Evolutionary conservation across 2,113 vertebrate species (phyloP), one percentile per base, ranked within the genome.

Genomic region (Ancistrus triradiatus): DNA sequence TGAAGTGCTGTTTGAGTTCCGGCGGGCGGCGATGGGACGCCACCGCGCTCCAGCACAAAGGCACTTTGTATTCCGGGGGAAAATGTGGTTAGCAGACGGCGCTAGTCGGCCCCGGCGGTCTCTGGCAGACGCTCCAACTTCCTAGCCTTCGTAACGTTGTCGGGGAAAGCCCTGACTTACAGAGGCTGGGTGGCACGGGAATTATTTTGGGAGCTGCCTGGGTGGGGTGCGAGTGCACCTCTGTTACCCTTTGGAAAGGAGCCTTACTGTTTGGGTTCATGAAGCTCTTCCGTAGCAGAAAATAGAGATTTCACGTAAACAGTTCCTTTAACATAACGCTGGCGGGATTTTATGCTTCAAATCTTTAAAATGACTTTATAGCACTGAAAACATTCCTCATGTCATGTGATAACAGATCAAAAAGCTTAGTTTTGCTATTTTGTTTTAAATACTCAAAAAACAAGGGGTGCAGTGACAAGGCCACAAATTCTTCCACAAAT

Each of bases 51-150:
- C 56, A 81, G 80, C 78, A 90, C 88, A 90, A 86, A 86, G 80
- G 79, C 73, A 63, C 78, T 86, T 88, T 89, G 88, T 88, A 80
- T 83, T 76, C 78, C 79, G 79, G 78, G 51, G 59, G 59, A 76
- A 86, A 87, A 85, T 86, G 86, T 86, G 85, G 84, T 88, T 83
- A 80, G 83, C 84, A 85, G 87, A 73, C 86, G 74, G 75, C 68
- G 78, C 77, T 81, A 60, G 80, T 79, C 78, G 74, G 73, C 59
- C 80, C 71, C 66, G 73, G 86, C 58, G 83, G 84, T 86, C 74
- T 80, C 81, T 87, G 87, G 85, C 85, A 87, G 81, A 75, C 73
- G 76, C 74, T 80, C 78, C 22, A 69, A 78, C 82, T 85, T 88
- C 86, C 86, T 89, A 87, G 85, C 83, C 82, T 80, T 83, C 75